Percentiles rank a stretch among this genome's conserved stretches.
phyloP scores from a whole-genome alignment of 2,113 vertebrate species.

The human (Homo sapiens) region GRCh38 chr3:146632501-146633000 shows the following conservation, averaged over 20 bases:
- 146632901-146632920: accelerated
- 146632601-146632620: neutral
- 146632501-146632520: neutral
- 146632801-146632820: neutral
- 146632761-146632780: neutral
- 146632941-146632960: neutral
- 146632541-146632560: neutral
- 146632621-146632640: neutral
- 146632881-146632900: too few species aligned
- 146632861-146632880: neutral
- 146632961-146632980: neutral
- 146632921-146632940: neutral
- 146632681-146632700: neutral
- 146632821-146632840: neutral
- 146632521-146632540: neutral
- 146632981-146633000: neutral
- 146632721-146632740: neutral
- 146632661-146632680: neutral
- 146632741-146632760: neutral
- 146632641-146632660: neutral
- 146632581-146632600: neutral
- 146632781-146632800: neutral
- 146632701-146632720: neutral
- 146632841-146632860: neutral
- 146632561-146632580: neutral